Evolutionary conservation across 1,140 invertebrate species (phyloP), one percentile per base, ranked within the genome.

Genomic region (Lordiphosa clarofinis): DNA sequence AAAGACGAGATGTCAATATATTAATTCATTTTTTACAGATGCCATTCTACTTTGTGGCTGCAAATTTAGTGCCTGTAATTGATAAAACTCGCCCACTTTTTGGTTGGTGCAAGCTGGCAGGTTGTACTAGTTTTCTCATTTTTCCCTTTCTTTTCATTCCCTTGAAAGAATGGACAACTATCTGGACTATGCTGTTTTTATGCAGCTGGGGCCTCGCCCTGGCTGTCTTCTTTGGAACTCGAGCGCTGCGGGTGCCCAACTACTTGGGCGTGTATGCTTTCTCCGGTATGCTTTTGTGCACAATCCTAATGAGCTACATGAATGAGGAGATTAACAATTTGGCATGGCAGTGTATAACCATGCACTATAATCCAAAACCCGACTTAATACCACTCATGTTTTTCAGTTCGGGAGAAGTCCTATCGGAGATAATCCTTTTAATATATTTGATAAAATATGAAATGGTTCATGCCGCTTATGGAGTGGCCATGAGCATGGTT

Each of bases 1-100:
- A 21, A 21, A 21, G 21, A 0, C 3, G 4, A 4, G 21, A 3
- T 2, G 3, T 21, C 21, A 21, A 21, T 21, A 3, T 15, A 48
- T 5, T 15, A 8, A 15, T 35, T 15, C 4, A 2, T 4, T 21
- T 21, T 21, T 21, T n/a, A 19, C 28, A 44, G 46, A 48, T 12
- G 9, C 46, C 46, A 1, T 48, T 48, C 31, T 48, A 48, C 31
- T 48, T 48, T 36, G 0, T 48, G 46, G 46, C 46, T 10, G 46
- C 46, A 4, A 35, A 19, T 48, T 19, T 48, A 8, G 13, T 48
- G n/a, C 31, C 46, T 4, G 46, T 48, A 0, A 48, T 48, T 0
- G 46, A 48, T 7, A 36, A 4, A 6, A 36, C 10, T 3, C 31
- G 31, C 6, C 12, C 28, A 15, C 15, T 48, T 12, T 7, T 31